Base-by-base conservation (phyloP, 2,797 vertebrate genomes). In the Coccyzus lansbergi region DNA sequence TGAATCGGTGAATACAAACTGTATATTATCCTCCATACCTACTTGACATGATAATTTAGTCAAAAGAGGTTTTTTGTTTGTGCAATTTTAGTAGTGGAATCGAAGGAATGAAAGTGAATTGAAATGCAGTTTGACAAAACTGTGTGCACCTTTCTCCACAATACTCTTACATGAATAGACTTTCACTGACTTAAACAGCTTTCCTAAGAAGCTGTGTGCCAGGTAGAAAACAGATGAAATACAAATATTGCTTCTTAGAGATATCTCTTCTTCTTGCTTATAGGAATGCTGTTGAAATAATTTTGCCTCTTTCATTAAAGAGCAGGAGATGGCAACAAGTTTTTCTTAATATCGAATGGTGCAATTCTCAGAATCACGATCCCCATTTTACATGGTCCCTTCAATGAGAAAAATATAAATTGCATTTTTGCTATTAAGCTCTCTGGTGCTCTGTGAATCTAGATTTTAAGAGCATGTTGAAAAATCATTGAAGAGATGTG, bases 11-110 rank as follows among this genome's bases (percentile, higher is more conserved):
- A 68, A 63, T 58, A 46, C 21, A 53, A 83, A 69, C 6, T 34
- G 16, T 56, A 9, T 44, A 67, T 81, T 31, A 16, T 15, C 5
- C 3, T 3, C 7, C 4, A 42, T 63, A 51, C 81, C 78, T 74
- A 69, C 12, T 24, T 83, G 77, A 76, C 38, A 11, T 10, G 19
- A 31, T 69, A 76, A 46, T 67, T 84, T 62, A 88, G 26, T 62
- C 28, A 72, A 88, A 96, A 51, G 20, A 83, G 28, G 92, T 62
- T 31, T 60, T 33, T 72, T 29, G 31, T 67, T 36, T 60, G 63
- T 79, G 25, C 42, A 90, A 70, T 95, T 96, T 96, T 69, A 70
- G 28, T 20, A 67, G 48, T 33, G 28, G 38, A 89, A 88, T 85
- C 53, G 44, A 78, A 74, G 89, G n/a, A 94, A 86, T 49, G 28